Conservation (phyloP, 1,140 invertebrate genomes). For the Leptonema lineaticorne region DNA sequence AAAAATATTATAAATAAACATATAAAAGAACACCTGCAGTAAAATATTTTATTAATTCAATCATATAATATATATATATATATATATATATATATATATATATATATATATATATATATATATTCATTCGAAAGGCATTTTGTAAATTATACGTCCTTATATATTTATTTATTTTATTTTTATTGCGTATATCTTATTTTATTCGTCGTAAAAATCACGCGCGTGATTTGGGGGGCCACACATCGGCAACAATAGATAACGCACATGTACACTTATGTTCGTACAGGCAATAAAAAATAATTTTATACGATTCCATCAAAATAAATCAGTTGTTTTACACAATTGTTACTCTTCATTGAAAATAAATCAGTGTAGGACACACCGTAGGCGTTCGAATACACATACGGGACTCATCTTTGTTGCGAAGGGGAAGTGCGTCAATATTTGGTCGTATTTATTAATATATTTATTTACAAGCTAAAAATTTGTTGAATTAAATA, state of each 20-base stretch:
- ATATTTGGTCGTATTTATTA: too few relatives aligned
- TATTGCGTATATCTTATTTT: too few relatives aligned
- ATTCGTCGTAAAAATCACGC: conserved; percentile 6
- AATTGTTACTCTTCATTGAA: conserved; percentile 22
- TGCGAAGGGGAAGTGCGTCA: too few relatives aligned
- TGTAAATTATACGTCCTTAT: background rate
- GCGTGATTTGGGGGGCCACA: conserved; percentile 10
- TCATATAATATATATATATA: background rate
- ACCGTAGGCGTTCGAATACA: conserved; percentile 13
- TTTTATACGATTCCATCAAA: conserved; percentile 19
- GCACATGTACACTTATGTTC: too few relatives aligned
- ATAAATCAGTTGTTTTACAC: conserved; percentile 25
- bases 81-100: background rate
- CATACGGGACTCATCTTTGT: too few relatives aligned
- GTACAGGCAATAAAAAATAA: conserved; percentile 23
- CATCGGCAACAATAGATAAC: conserved; percentile 8
- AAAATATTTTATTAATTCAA: too few relatives aligned
- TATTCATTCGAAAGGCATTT: background rate
- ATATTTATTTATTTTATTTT: too few relatives aligned
- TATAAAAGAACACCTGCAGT: too few relatives aligned
- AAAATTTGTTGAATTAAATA: too few relatives aligned
- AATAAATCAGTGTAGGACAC: conserved; percentile 22
- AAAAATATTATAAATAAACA: too few relatives aligned
- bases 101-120: background rate
- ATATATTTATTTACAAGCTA: too few relatives aligned